Conservation (phyloP, 92 coral and sea anemone species). For the Phenganax marumi region DNA sequence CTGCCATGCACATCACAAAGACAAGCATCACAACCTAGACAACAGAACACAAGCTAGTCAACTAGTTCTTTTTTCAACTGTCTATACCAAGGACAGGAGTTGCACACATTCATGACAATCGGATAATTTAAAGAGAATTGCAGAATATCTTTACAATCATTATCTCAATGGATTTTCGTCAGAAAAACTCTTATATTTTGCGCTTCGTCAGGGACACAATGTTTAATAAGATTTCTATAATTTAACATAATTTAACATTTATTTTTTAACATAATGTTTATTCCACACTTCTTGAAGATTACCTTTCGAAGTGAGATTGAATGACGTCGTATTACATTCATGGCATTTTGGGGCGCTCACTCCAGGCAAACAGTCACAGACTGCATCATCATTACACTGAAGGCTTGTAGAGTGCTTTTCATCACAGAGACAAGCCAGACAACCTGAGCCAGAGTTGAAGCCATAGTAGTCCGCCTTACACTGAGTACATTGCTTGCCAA, state of each 20-base stretch:
- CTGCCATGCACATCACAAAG: constrained; percentile 77
- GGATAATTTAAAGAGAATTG: too few species aligned
- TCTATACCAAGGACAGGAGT: too few species aligned
- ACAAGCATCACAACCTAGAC: constrained; percentile 78
- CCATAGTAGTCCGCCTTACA: constrained; percentile 67
- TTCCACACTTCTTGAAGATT: background rate
- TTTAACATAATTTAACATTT: too few species aligned
- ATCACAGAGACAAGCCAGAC: constrained; percentile 76
- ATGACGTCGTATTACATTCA: constrained; percentile 65
- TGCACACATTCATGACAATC: too few species aligned
- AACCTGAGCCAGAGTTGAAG: constrained; percentile 76
- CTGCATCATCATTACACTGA: constrained; percentile 70
- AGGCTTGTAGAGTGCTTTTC: constrained; percentile 62
- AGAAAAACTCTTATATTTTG: background rate
- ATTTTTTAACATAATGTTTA: too few species aligned
- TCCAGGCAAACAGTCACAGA: constrained; percentile 75
- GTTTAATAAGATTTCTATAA: too few species aligned
- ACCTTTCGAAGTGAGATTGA: constrained; percentile 77
- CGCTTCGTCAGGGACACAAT: background rate
- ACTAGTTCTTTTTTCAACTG: too few species aligned
- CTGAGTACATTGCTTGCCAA: constrained; percentile 63
- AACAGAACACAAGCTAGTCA: background rate
- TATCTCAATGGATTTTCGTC: background rate
- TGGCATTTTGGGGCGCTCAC: constrained; percentile 69
- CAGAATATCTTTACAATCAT: too few species aligned